Conservation (phyloP, 2,888 invertebrate species). For the Beris morrisii region DNA sequence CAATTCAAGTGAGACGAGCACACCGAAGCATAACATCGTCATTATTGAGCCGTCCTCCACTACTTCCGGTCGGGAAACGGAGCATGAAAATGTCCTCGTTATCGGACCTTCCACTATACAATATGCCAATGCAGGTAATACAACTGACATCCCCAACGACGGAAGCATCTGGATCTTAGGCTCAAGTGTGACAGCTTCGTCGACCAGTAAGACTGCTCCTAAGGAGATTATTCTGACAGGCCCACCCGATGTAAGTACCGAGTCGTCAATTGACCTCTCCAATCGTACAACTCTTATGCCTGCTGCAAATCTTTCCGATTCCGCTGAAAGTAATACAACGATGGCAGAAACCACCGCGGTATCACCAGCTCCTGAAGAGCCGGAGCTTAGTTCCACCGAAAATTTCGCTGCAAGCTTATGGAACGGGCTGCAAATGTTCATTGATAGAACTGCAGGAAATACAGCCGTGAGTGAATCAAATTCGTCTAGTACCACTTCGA, state of each 20-base stretch:
- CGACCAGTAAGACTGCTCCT: constrained; percentile 4
- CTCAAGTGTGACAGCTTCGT: constrained; percentile 23
- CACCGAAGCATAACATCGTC: too few relatives aligned
- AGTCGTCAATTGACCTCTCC: neutral
- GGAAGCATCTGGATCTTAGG: constrained; percentile 26
- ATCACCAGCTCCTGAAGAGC: constrained; percentile 16
- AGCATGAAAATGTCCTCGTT: neutral
- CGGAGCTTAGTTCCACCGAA: neutral
- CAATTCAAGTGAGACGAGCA: too few relatives aligned
- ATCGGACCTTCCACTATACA: constrained; percentile 19
- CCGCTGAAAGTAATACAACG: constrained; percentile 11
- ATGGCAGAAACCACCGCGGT: constrained; percentile 9
- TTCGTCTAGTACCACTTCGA: constrained; percentile 10
- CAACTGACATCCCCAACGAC: constrained; percentile 18
- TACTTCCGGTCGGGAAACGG: neutral
- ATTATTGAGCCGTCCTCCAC: neutral
- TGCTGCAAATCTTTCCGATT: neutral
- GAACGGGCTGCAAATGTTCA: constrained; percentile 15
- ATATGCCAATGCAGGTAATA: constrained; percentile 9
- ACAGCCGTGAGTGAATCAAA: neutral
- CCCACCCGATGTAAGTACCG: neutral
- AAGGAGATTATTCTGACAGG: constrained; percentile 9
- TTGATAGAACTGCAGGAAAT: neutral
- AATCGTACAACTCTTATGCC: neutral
- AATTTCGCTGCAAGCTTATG: constrained; percentile 9